Conservation (phyloP, 2,888 invertebrate species). For the Heliconius erato region DNA sequence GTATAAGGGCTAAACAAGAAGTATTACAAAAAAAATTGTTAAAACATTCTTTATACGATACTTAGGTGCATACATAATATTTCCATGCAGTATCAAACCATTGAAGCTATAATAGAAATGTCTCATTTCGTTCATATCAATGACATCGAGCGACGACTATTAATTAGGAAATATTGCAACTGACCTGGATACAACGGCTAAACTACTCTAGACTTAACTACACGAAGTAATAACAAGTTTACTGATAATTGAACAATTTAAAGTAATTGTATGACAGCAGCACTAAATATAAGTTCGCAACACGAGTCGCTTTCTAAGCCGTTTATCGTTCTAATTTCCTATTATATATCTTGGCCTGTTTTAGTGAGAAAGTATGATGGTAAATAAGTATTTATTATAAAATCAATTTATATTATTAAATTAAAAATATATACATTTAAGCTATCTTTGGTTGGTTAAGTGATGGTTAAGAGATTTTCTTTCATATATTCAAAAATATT, state of each 20-base stretch:
- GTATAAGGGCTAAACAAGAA: no score
- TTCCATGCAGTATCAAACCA: background rate
- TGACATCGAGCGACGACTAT: conserved; percentile 62
- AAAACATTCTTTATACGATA: no score
- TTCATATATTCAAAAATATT: background rate
- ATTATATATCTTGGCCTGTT: background rate
- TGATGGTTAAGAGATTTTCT: background rate
- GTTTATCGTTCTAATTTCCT: conserved; percentile 12
- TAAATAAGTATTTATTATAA: background rate
- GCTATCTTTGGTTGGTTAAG: background rate
- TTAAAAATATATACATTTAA: no score
- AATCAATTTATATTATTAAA: conserved; percentile 30
- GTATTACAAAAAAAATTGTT: background rate
- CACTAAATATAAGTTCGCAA: conserved; percentile 26
- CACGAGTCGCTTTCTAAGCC: conserved; percentile 19
- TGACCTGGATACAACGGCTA: conserved; percentile 51
- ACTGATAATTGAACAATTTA: conserved; percentile 33
- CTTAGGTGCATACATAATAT: background rate
- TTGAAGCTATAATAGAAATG: conserved; percentile 7
- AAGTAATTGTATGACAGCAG: conserved; percentile 20
- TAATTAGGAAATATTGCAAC: conserved; percentile 63
- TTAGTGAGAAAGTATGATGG: background rate
- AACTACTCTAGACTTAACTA: conserved; percentile 35
- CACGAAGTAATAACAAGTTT: conserved; percentile 38
- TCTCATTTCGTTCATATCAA: conserved; percentile 32